phyloP scores from a whole-genome alignment of 2,797 vertebrate species.

The Fratercula arctica region DNA sequence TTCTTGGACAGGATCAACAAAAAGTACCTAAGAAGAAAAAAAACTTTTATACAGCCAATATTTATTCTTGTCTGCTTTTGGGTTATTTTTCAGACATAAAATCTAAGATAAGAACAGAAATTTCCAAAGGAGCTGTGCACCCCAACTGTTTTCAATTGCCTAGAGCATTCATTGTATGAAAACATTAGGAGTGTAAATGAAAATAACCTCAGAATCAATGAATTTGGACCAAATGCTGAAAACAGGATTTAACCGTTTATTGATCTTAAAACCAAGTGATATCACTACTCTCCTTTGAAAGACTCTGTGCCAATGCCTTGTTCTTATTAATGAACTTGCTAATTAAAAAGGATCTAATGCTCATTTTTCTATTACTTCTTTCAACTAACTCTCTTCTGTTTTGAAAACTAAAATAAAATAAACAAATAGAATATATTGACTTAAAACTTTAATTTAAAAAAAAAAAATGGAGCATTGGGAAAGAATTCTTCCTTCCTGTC shows the following conservation, averaged over 20 bases:
- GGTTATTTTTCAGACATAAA: neutral
- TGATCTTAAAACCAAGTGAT: neutral
- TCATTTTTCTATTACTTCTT: neutral
- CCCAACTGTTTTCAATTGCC: neutral
- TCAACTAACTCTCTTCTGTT: neutral
- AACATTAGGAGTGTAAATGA: neutral
- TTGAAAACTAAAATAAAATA: neutral
- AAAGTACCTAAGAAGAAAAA: slow-evolving; percentile 76
- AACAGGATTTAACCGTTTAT: neutral
- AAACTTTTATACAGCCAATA: neutral
- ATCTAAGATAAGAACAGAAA: neutral
- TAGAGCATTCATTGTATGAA: neutral
- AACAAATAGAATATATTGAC: neutral
- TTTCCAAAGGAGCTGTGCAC: neutral
- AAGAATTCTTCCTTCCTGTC: neutral
- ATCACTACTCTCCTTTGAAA: neutral
- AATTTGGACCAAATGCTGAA: slow-evolving; percentile 11
- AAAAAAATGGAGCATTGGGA: neutral
- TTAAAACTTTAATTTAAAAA: neutral
- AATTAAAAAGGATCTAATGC: neutral
- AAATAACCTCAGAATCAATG: slow-evolving; percentile 36
- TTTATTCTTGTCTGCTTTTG: neutral
- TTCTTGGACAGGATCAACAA: slow-evolving; percentile 87
- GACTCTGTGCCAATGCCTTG: neutral
- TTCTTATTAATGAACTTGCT: neutral